These are phyloP conservation scores for Melinaea menophilus DNA, from an alignment of 2,888 invertebrate genomes.

Conservation along the genomic window DNA sequence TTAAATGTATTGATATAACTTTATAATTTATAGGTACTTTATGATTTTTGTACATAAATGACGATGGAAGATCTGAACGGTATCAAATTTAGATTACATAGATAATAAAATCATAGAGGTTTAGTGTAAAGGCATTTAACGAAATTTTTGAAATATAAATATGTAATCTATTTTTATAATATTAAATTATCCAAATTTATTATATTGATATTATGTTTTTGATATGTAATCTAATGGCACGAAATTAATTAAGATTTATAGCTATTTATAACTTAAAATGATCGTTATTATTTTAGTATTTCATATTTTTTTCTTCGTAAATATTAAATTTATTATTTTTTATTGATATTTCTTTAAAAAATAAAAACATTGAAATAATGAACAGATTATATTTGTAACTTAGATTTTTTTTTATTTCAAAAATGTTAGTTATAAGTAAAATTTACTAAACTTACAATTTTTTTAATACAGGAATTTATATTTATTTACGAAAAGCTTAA, in stretches of 20 bases:
- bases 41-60: conserved; percentile 19
- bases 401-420: no score
- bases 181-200: not conserved
- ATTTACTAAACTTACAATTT: no score
- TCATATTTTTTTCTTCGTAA: conserved; percentile 3
- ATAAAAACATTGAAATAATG: no score
- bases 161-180: not conserved
- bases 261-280: conserved; percentile 16
- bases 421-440: no score
- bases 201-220: conserved; percentile 15
- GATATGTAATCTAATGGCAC: conserved; percentile 28
- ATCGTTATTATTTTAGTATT: not conserved
- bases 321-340: not conserved
- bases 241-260: conserved; percentile 25
- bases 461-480: no score
- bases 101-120: not conserved
- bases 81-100: not conserved
- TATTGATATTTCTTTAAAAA: not conserved
- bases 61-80: conserved; percentile 1
- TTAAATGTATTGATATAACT: conserved; percentile 1
- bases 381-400: no score
- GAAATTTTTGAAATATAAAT: not conserved
- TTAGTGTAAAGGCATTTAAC: not conserved
- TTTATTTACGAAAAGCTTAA: no score
- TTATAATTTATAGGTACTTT: not conserved